Conservation (phyloP, 2,113 vertebrate species). For the Alexandromys fortis region DNA sequence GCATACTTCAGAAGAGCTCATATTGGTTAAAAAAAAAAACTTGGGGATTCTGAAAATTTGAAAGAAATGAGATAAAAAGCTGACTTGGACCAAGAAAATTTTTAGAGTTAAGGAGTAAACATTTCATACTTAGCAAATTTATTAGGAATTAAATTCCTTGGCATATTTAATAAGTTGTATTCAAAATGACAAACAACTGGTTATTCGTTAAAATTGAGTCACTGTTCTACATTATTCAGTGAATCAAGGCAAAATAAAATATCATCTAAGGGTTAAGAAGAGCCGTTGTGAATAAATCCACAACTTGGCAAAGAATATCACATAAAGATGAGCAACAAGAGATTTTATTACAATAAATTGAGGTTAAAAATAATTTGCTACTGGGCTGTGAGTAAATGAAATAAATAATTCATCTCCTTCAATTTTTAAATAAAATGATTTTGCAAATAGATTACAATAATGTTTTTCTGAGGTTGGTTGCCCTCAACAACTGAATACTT, state of each 20-base stretch:
- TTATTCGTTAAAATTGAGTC: neutral
- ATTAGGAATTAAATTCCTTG: neutral
- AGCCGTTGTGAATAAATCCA: neutral
- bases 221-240: neutral
- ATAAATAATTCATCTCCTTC: neutral
- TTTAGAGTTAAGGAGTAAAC: neutral
- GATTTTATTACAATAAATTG: neutral
- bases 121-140: neutral
- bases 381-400: neutral
- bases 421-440: slow-evolving; percentile 8
- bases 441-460: neutral
- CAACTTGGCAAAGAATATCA: neutral
- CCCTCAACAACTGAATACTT: neutral
- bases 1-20: neutral
- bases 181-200: neutral
- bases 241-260: neutral
- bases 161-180: neutral
- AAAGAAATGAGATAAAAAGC: neutral
- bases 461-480: neutral
- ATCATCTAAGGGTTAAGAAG: neutral
- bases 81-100: neutral
- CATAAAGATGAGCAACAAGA: neutral
- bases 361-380: neutral
- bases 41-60: neutral
- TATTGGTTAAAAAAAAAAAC: neutral